phyloP scores from a whole-genome alignment of 2,888 invertebrate genomes.

The Brachylomia viminalis region DNA sequence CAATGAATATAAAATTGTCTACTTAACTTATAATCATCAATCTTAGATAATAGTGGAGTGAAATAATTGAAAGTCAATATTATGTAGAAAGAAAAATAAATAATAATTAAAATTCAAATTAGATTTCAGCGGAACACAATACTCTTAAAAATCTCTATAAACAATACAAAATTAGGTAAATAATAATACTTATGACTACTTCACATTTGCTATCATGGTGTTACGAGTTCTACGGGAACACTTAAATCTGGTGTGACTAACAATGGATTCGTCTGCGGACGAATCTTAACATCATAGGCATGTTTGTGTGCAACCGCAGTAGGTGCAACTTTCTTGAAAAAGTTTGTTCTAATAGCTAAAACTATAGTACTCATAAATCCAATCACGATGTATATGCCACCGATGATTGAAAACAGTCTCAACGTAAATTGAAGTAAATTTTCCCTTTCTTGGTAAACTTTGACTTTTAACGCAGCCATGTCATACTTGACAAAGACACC shows the following conservation, averaged over 20 bases:
- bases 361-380: slow-evolving; percentile 88
- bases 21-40: slow-evolving; percentile 32
- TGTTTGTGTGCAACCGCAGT: slow-evolving; percentile 64
- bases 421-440: slow-evolving; percentile 95
- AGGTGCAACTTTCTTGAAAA: slow-evolving; percentile 70
- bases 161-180: slow-evolving; percentile 59
- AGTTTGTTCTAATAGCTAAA: slow-evolving; percentile 74
- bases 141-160: slow-evolving; percentile 61
- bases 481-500: slow-evolving; percentile 99
- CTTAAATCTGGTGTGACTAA: slow-evolving; percentile 79
- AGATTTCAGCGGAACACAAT: slow-evolving; percentile 36
- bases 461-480: slow-evolving; percentile 96
- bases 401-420: slow-evolving; percentile 97
- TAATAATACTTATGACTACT: slow-evolving; percentile 49
- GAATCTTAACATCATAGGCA: slow-evolving; percentile 64
- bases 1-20: slow-evolving; percentile 37
- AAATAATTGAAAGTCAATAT: slow-evolving; percentile 39
- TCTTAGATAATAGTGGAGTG: slow-evolving; percentile 35
- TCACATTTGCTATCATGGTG: slow-evolving; percentile 77
- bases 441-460: slow-evolving; percentile 95
- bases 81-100: slow-evolving; percentile 31
- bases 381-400: slow-evolving; percentile 97
- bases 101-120: slow-evolving; percentile 46
- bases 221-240: slow-evolving; percentile 82
- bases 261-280: slow-evolving; percentile 76